Evolutionary conservation across 2,113 vertebrate genomes (phyloP), one percentile per base, ranked within the genome.

Genomic region (Dissostichus mawsoni): DNA sequence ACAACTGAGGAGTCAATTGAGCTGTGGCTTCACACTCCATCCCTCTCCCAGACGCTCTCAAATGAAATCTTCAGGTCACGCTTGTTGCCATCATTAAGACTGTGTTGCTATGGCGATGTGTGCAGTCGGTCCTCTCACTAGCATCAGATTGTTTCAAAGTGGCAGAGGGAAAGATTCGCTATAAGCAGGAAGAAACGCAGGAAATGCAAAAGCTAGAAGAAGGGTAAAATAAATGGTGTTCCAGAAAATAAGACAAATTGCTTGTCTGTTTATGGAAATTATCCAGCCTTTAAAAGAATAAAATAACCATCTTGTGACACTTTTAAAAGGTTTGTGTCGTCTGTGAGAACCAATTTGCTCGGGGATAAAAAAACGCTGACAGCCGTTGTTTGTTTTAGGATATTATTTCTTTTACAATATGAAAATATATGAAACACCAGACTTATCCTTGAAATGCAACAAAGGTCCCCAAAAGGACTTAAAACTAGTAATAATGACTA

Each of bases 61-160:
- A 82, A 92, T 78, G 80, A 78, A 92, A 92, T 90, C 90, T 88
- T 89, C 82, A 85, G 89, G 91, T 91, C 92, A 89, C 65, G 89
- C 92, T 92, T 91, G 91, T 93, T 92, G 89, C 87, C 85, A 88
- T 91, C 90, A 90, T 94, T 93, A 93, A 85, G 86, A 88, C 83
- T 81, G 84, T 61, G 92, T 92, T 94, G 92, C 90, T 82, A 94
- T 94, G 90, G 89, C 65, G 61, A 92, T 82, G 78, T 53, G 73
- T 74, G 81, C 89, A 87, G 89, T 88, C 72, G 74, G 80, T 78
- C 87, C 85, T 86, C 80, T 89, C 56, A 8, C 78, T 80, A 55
- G 73, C 79, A 57, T 85, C 65, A 78, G 81, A 91, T 89, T 84
- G 87, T 87, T 89, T 89, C 68, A 80, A 90, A 91, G 89, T 76